phyloP scores from a whole-genome alignment of 2,888 invertebrate genomes.

The Selenia dentaria region DNA sequence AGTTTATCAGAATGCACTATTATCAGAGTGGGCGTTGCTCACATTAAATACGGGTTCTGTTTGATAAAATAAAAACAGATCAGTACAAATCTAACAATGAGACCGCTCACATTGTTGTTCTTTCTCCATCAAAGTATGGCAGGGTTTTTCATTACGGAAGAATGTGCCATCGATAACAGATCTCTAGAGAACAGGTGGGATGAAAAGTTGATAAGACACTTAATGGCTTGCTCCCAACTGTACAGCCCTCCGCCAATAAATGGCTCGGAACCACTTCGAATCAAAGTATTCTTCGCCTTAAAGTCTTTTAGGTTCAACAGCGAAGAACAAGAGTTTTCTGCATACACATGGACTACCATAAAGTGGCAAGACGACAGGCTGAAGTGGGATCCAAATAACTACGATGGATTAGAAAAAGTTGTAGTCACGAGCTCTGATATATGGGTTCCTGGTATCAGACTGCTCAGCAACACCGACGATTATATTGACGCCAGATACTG shows the following conservation, averaged over 20 bases:
- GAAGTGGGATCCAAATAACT: constrained; percentile 46
- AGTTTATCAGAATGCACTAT: neutral
- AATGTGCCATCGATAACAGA: constrained; percentile 26
- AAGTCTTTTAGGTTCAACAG: constrained; percentile 43
- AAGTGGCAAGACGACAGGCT: constrained; percentile 45
- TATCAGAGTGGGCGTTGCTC: constrained; percentile 11
- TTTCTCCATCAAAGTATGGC: constrained; percentile 8
- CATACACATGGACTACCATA: constrained; percentile 32
- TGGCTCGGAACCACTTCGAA: constrained; percentile 13
- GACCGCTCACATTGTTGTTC: constrained; percentile 12
- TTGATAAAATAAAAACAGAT: neutral
- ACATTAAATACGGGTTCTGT: constrained; percentile 6
- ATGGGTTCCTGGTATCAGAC: constrained; percentile 42
- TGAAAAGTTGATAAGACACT: constrained; percentile 27
- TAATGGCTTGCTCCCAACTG: neutral
- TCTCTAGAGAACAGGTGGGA: constrained; percentile 33
- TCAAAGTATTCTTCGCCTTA: constrained; percentile 36
- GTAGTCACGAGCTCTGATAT: constrained; percentile 11
- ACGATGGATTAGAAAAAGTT: constrained; percentile 35
- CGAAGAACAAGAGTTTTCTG: constrained; percentile 36
- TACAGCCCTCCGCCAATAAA: constrained; percentile 10
- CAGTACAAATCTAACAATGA: constrained; percentile 22
- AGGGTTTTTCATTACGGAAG: neutral
- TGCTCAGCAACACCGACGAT: constrained; percentile 35
- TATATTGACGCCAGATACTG: constrained; percentile 2